Base-by-base conservation (phyloP, 2,797 vertebrate species). In the Neostethus bicornis region DNA sequence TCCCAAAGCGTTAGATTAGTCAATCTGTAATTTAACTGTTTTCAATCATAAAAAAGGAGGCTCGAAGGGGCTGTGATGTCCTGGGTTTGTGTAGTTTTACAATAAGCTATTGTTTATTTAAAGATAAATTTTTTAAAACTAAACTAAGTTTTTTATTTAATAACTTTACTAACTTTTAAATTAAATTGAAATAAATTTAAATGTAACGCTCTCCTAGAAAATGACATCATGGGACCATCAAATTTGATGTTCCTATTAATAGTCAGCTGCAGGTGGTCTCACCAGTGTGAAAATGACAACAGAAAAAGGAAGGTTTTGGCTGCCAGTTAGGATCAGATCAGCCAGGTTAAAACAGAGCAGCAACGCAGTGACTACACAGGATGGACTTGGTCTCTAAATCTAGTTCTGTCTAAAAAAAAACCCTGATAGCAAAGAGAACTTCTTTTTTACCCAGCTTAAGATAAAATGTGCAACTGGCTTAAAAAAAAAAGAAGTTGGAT, bases 401-500 rank as follows among this genome's bases (percentile, higher is more conserved):
- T 34, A 5, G 2, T 28, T 24, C 26, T 2, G 23, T 52, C 47
- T 39, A 45, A 55, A 76, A 51, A 62, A 35, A 62, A 75, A 61
- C 43, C 58, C 65, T 35, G 68, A 76, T 54, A 41, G 48, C 49
- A 54, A 54, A 60, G 44, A 73, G 35, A 64, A 41, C 47, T 49
- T 46, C 49, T 57, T 60, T 65, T 35, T 45, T 56, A 47, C 51
- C 64, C 31, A 11, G 81, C 70, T 69, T 65, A 56, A 78, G 53
- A 74, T 61, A 44, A 73, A 71, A 75, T 51, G 57, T 58, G 41
- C 28, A 50, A 55, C 56, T 51, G 19, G 62, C 56, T 73, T 61
- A 66, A 50, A 83, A 85, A 74, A n/a, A n/a, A n/a, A n/a, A n/a
- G n/a, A n/a, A 62, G 75, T 72, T 61, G 48, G 53, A 66, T 56